Evolutionary conservation across 2,888 invertebrate genomes (phyloP).

Genomic region (Harpalus rubripes): DNA sequence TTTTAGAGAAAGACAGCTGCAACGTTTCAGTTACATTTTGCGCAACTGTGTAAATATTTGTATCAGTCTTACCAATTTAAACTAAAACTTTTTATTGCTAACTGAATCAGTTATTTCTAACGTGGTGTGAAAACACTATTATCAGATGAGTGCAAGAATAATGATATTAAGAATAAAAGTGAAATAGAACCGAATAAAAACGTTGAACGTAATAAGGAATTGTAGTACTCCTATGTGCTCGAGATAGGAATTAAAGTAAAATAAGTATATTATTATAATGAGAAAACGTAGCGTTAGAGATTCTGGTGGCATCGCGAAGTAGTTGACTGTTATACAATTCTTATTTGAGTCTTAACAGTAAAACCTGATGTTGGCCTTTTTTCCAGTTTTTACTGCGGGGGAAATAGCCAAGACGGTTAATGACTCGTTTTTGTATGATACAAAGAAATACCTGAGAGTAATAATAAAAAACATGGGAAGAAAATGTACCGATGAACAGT

Average conservation of each 20-base stretch:
- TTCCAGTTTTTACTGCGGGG: constrained; percentile 52
- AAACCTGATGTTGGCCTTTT: constrained; percentile 48
- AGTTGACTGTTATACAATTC: constrained; percentile 43
- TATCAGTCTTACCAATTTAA: no score
- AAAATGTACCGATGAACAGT: constrained; percentile 49
- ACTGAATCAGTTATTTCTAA: no score
- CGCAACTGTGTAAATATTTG: no score
- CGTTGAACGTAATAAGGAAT: neutral
- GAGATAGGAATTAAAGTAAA: neutral
- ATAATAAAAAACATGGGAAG: constrained; percentile 31
- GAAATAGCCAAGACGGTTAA: constrained; percentile 58
- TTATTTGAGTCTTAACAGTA: constrained; percentile 57
- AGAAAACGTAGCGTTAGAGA: neutral
- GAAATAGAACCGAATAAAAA: neutral
- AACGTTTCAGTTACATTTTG: no score
- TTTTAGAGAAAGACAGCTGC: no score
- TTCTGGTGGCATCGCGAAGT: neutral
- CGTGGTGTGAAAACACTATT: no score
- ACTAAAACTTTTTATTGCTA: no score
- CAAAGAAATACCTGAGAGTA: constrained; percentile 53
- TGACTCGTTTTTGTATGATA: constrained; percentile 59
- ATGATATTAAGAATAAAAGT: no score
- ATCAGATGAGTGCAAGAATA: no score
- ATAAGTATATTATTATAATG: constrained; percentile 1
- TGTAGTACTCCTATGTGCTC: neutral